Conservation (phyloP, 2,797 vertebrate species). For the Eospalax fontanierii region DNA sequence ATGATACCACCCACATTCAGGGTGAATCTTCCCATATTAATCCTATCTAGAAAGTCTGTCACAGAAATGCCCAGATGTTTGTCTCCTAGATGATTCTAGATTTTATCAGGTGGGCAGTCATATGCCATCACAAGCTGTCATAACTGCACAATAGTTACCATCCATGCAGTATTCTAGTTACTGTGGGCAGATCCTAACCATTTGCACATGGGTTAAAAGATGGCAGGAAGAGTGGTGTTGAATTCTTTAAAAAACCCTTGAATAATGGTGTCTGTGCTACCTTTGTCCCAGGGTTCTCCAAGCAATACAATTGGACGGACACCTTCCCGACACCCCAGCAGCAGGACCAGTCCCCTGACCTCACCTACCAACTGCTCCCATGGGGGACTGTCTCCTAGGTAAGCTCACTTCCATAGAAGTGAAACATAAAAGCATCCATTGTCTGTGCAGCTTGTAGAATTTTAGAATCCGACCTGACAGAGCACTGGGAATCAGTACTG, state of each 20-base stretch:
- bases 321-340: slow-evolving; percentile 95
- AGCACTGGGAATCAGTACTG: background rate
- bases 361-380: slow-evolving; percentile 99
- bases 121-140: background rate
- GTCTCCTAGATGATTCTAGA: background rate
- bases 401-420: slow-evolving; percentile 81
- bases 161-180: background rate
- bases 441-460: background rate
- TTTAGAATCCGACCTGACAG: background rate
- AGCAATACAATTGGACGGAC: slow-evolving; percentile 97
- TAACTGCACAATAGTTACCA: background rate
- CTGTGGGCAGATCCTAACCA: background rate
- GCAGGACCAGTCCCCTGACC: slow-evolving; percentile 97
- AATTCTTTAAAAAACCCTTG: accelerated
- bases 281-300: slow-evolving; percentile 93
- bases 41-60: background rate
- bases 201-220: background rate
- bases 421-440: background rate
- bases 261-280: slow-evolving; percentile 76
- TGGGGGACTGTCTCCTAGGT: slow-evolving; percentile 98
- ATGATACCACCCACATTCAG: background rate
- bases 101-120: background rate
- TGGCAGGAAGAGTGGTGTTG: background rate
- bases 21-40: background rate
- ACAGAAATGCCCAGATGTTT: background rate